phyloP scores from a whole-genome alignment of 2,113 vertebrate genomes.

The Oreochromis aureus region DNA sequence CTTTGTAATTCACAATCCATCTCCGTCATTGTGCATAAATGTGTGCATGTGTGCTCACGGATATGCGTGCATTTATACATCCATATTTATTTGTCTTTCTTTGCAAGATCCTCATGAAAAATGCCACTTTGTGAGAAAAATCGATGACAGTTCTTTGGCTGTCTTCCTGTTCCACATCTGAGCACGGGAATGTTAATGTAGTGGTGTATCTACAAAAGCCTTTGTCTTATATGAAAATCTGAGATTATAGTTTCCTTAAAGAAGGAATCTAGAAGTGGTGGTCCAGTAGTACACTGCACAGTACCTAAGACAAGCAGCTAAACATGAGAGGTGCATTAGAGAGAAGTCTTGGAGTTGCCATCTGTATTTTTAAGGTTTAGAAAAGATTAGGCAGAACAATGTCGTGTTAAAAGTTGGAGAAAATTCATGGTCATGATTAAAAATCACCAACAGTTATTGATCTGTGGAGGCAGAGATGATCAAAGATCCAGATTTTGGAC shows the following conservation, averaged over 20 bases:
- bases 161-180: neutral
- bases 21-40: slow-evolving; percentile 5
- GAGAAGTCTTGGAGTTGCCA: neutral
- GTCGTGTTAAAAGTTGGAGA: neutral
- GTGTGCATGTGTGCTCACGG: neutral
- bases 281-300: neutral
- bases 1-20: slow-evolving; percentile 22
- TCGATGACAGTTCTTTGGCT: neutral
- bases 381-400: neutral
- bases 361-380: neutral
- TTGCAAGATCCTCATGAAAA: neutral
- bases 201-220: neutral
- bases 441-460: neutral
- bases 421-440: neutral
- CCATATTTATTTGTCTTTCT: neutral
- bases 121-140: neutral
- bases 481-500: neutral
- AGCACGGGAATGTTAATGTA: neutral
- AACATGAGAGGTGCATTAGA: neutral
- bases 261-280: neutral
- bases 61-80: neutral
- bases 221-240: neutral
- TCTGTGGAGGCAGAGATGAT: neutral
- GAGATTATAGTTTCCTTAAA: neutral
- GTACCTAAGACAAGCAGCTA: fast-evolving